Base-by-base conservation (phyloP, 2,113 vertebrate species). In the Pelodiscus sinensis region DNA sequence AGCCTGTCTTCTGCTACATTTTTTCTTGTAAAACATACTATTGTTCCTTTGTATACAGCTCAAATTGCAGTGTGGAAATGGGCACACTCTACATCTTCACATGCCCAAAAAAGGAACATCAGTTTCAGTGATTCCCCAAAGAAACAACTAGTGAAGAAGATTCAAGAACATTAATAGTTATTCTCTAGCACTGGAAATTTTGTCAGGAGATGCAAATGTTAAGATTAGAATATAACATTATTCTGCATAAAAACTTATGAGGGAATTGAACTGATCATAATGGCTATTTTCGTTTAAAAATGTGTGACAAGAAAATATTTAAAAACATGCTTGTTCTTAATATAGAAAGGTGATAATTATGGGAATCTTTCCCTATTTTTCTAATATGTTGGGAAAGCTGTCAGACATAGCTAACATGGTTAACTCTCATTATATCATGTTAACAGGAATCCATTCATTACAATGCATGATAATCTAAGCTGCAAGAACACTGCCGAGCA, bases 401-500 rank as follows among this genome's bases (percentile, higher is more conserved):
- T 60, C 27, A 2, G 60, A 75, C 29, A 1, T 4, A 2, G 35
- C 21, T 29, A 2, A 5, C 3, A 0, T 4, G 44, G 80, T 65
- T 55, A 68, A 22, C 5, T 44, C 5, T 6, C 58, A 5, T 54
- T 84, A 24, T 60, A 0, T 31, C 21, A 0, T 9, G 2, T 27
- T 65, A 62, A 15, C 71, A 2, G 2, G 57, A 84, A 75, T 51
- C 3, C 18, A 2, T 71, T 52, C 71, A 55, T 38, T 75, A 35
- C 73, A 1, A 5, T 29, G 0, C 2, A 35, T 24, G 62, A 7
- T 24, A 52, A 60, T n/a, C 2, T 57, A 35, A 38, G 1, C 75
- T 10, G 24, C 7, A 5, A 75, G 51, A 75, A 22, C 25, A 4
- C 57, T 1, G 14, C 4, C 2, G 29, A 62, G 54, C 24, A 0